phyloP scores from a whole-genome alignment of 2,888 invertebrate species.

The Rapana venosa region DNA sequence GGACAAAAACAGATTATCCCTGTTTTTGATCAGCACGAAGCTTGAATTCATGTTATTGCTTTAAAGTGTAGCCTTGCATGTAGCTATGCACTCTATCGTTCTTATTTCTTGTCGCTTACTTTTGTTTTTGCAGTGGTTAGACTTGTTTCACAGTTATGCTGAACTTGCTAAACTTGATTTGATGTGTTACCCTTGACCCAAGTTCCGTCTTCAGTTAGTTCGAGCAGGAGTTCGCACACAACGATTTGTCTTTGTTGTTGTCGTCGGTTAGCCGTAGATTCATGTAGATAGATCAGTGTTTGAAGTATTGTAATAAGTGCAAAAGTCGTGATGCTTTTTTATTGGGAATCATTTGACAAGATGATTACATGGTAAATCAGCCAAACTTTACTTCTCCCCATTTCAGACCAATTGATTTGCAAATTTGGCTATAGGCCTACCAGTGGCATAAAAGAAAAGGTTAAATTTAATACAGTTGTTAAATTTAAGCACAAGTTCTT shows the following conservation, averaged over 20 bases:
- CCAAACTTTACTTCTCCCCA: too few relatives aligned
- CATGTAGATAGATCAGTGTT: too few relatives aligned
- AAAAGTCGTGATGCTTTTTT: too few relatives aligned
- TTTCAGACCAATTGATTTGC: too few relatives aligned
- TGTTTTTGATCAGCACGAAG: background rate
- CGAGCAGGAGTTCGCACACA: background rate
- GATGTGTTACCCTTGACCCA: slow-evolving; percentile 26
- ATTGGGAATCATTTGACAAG: too few relatives aligned
- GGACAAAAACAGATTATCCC: slow-evolving; percentile 28
- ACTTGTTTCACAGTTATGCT: background rate
- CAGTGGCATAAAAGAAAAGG: too few relatives aligned
- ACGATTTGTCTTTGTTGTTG: background rate
- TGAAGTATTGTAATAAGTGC: too few relatives aligned
- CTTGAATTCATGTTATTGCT: background rate
- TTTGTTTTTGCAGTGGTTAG: background rate
- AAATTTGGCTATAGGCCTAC: too few relatives aligned
- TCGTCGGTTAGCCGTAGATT: background rate
- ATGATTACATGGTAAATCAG: too few relatives aligned
- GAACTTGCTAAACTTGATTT: slow-evolving; percentile 25
- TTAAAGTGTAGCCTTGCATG: background rate
- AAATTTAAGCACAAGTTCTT: too few relatives aligned
- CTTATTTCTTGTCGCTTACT: background rate
- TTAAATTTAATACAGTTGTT: too few relatives aligned
- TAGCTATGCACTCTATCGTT: background rate
- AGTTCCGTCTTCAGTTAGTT: slow-evolving; percentile 7